These are phyloP conservation scores for Cyaniris semiargus DNA, from an alignment of 2,888 invertebrate species.

Conservation along the genomic window DNA sequence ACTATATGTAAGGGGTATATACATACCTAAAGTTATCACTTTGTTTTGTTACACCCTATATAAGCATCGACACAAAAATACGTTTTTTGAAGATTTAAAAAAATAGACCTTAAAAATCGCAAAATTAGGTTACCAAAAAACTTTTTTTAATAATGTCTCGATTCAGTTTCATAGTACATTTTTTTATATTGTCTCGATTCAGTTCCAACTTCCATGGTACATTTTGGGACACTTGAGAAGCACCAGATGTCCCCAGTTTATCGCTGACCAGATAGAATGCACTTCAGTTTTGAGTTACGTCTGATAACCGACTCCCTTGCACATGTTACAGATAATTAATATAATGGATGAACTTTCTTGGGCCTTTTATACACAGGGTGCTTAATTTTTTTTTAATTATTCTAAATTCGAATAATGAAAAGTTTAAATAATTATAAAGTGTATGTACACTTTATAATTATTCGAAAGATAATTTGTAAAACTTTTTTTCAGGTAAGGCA, in stretches of 20 bases:
- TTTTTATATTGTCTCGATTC: background rate
- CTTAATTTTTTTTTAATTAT: background rate
- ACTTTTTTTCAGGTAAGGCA: too few relatives aligned
- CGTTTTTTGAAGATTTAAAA: too few relatives aligned
- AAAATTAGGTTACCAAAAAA: background rate
- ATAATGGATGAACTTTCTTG: slow-evolving; percentile 4
- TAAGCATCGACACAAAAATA: too few relatives aligned
- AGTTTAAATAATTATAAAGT: too few relatives aligned
- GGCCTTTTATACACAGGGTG: background rate
- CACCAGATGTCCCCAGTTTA: slow-evolving; percentile 27
- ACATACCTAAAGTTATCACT: too few relatives aligned
- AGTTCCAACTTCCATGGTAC: background rate
- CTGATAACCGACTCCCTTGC: slow-evolving; percentile 17
- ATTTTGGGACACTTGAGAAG: slow-evolving; percentile 27
- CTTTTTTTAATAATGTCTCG: background rate
- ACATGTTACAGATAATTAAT: slow-evolving; percentile 17
- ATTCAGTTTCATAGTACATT: background rate
- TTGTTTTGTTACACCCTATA: too few relatives aligned
- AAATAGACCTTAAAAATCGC: background rate
- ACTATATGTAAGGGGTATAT: too few relatives aligned
- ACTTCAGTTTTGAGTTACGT: slow-evolving; percentile 21
- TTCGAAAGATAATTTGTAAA: too few relatives aligned
- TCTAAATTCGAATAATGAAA: too few relatives aligned
- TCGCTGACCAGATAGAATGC: slow-evolving; percentile 27
- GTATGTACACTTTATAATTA: too few relatives aligned